Percentiles rank a stretch among this genome's conserved stretches.
Evolutionary conservation across 2,797 vertebrate species (phyloP).

Genomic region (Sparidentex hasta): DNA sequence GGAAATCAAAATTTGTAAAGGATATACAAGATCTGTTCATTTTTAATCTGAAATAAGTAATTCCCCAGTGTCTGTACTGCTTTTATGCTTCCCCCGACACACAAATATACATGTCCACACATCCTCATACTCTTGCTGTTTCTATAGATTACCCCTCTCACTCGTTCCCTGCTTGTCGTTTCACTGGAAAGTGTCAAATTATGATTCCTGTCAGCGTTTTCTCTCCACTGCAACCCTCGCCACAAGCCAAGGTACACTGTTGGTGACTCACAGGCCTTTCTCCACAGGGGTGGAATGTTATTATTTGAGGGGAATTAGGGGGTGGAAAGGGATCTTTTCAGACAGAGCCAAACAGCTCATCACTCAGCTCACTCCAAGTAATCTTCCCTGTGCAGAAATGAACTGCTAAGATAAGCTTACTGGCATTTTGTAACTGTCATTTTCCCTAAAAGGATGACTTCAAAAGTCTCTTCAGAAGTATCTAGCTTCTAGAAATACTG

Average conservation of each 20-base stretch:
- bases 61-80: not conserved
- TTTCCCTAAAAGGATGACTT: constrained; percentile 16
- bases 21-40: not conserved
- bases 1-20: not conserved
- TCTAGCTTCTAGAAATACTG: not conserved
- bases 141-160: constrained; percentile 19
- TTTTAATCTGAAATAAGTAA: not conserved
- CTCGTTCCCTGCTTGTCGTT: constrained; percentile 14
- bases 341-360: constrained; percentile 50
- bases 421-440: constrained; percentile 13
- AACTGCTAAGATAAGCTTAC: constrained; percentile 28
- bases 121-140: not conserved
- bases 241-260: constrained; percentile 39
- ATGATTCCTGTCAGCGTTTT: constrained; percentile 68
- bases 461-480: constrained; percentile 1
- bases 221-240: constrained; percentile 54
- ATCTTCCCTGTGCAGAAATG: constrained; percentile 45
- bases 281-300: constrained; percentile 62
- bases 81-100: not conserved
- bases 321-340: constrained; percentile 67
- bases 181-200: constrained; percentile 63
- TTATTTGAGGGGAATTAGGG: constrained; percentile 69
- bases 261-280: constrained; percentile 70
- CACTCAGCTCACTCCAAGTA: constrained; percentile 45
- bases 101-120: constrained; percentile 16